Evolutionary conservation across 92 coral and sea anemone genomes (phyloP), one percentile per base, ranked within the genome.

Genomic region (Phenganax subtilis): DNA sequence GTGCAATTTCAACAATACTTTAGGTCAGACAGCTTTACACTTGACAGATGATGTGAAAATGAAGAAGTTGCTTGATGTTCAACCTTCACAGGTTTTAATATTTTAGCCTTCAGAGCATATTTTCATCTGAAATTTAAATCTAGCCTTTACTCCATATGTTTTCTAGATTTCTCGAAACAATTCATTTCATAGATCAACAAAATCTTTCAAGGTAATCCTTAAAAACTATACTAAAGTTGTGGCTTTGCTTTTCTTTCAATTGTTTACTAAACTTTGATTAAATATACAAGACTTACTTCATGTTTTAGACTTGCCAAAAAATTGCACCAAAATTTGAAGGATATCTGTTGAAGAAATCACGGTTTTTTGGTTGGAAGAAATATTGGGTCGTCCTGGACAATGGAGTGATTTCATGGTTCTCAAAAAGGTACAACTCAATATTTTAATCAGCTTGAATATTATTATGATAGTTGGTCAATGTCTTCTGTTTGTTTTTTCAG

Each of bases 321-420:
- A 87, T 91, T 66, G 99, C 87, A 31, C 90, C 92, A 54, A 92
- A 92, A 75, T 97, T 92, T 77, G 99, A 96, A 77, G 99, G 99
- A 6, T 81, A 85, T 57, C 83, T 96, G 11, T 74, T 96, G n/a
- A 96, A 90, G 97, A 91, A 89, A 55, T 94, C 98, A 61, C 75
- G 97, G 64, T 94, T 94, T 78, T 92, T 89, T 77, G 98, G 98
- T 3, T 91, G 93, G 97, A 94, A 92, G 82, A 94, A 90, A 75
- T 94, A 82, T 82, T 94, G 98, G 98, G 97, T 94, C 30, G 98
- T 94, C 9, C 87, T 94, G 3, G 97, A 94, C 51, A 89, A 97
- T 75, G 98, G 98, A 20, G 91, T 92, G n/a, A 86, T 94, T 3
- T 90, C 97, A 12, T 94, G 92, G 84, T 94, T 88, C 75, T 70